These are phyloP conservation scores for Pangasius sanitwongsei DNA, from an alignment of 2,797 vertebrate genomes.

Conservation along the genomic window DNA sequence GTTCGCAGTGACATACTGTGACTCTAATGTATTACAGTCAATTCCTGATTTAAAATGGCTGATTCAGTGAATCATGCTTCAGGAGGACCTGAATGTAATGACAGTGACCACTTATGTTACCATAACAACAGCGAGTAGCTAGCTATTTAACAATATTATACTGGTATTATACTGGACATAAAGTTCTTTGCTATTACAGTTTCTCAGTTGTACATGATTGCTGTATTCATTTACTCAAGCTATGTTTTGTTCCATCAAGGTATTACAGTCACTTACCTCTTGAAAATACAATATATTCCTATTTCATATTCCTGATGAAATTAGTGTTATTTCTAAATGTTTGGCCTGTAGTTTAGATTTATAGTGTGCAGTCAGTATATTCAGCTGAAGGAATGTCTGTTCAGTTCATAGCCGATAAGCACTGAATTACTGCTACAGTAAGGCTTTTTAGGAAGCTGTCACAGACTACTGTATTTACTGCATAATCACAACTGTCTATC, in stretches of 20 bases:
- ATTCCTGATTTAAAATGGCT: not conserved
- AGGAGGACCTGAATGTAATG: not conserved
- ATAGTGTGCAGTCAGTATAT: conserved; percentile 2
- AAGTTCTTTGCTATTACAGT: no score
- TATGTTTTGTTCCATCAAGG: not conserved
- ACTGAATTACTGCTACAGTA: conserved; percentile 40
- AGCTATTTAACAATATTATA: not conserved
- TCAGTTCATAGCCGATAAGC: conserved; percentile 7
- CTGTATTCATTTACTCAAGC: not conserved
- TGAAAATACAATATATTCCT: not conserved
- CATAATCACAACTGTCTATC: conserved; percentile 30
- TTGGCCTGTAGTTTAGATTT: not conserved
- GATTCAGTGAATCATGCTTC: not conserved
- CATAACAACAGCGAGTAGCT: not conserved
- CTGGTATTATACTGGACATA: no score
- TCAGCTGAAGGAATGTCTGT: not conserved
- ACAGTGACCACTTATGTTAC: not conserved
- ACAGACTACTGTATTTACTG: conserved; percentile 22
- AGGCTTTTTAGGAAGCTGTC: conserved; percentile 28
- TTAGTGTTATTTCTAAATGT: not conserved
- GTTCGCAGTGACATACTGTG: not conserved
- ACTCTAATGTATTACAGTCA: not conserved
- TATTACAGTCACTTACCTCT: not conserved
- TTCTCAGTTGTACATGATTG: not conserved
- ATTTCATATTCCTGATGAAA: not conserved